Evolutionary conservation across 2,113 vertebrate genomes (phyloP).

Genomic region (Ptilorrhoa leucosticta): DNA sequence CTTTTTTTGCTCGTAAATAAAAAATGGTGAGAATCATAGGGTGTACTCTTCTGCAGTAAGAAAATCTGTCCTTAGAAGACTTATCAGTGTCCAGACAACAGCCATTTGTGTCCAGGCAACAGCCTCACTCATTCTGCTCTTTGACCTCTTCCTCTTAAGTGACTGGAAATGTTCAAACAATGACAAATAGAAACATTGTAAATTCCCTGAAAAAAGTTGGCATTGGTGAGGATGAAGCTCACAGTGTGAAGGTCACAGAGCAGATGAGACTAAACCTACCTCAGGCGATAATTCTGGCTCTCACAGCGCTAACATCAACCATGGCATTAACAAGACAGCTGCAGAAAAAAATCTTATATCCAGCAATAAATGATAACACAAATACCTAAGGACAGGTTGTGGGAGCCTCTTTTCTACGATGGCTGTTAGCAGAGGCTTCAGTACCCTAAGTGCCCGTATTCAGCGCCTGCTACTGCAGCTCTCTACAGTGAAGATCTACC

Average conservation of each 20-base stretch:
- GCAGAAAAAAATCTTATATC: not conserved
- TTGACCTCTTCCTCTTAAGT: not conserved
- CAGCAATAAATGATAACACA: not conserved
- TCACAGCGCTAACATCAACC: not conserved
- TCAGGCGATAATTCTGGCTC: not conserved
- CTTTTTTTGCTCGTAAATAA: not conserved
- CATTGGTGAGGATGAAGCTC: not conserved
- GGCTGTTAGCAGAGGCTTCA: not conserved
- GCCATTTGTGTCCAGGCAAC: slow-evolving; percentile 5
- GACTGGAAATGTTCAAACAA: not conserved
- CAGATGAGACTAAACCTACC: not conserved
- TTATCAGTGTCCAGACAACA: not conserved
- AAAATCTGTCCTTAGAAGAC: not conserved
- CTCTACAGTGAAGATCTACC: not conserved
- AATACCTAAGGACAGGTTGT: not conserved
- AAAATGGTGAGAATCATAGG: not conserved
- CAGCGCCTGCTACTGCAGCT: not conserved
- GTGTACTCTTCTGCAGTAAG: not conserved
- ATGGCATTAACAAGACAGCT: not conserved
- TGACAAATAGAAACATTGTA: not conserved
- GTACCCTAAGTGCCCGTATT: not conserved
- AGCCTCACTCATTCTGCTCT: not conserved
- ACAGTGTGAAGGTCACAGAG: not conserved
- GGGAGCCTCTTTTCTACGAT: not conserved
- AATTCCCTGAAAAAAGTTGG: not conserved